Conservation (phyloP, 2,113 vertebrate species). For the Platanista minor region DNA sequence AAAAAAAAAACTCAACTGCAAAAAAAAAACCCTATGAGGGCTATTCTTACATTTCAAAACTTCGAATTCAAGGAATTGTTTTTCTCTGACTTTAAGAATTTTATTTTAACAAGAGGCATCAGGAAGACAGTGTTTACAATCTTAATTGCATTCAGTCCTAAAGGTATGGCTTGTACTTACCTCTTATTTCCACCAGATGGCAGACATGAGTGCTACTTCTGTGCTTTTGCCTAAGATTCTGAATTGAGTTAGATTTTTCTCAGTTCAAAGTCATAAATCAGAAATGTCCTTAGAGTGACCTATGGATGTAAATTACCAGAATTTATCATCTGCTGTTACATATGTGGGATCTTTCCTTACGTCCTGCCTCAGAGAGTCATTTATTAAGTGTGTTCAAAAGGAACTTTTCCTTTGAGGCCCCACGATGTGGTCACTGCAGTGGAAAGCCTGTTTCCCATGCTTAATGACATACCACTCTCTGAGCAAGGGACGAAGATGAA, state of each 20-base stretch:
- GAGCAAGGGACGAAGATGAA: slow-evolving; percentile 31
- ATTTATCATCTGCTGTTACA: slow-evolving; percentile 70
- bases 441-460: slow-evolving; percentile 49
- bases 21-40: background rate
- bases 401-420: slow-evolving; percentile 62
- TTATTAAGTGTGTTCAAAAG: slow-evolving; percentile 72
- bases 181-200: slow-evolving; percentile 73
- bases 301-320: slow-evolving; percentile 72
- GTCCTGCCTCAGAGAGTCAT: slow-evolving; percentile 68
- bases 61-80: background rate
- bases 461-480: slow-evolving; percentile 37
- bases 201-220: slow-evolving; percentile 65
- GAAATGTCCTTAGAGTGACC: slow-evolving; percentile 71
- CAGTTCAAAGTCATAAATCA: slow-evolving; percentile 66
- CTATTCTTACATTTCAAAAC: background rate
- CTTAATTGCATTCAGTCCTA: background rate
- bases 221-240: background rate
- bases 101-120: background rate
- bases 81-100: slow-evolving; percentile 1
- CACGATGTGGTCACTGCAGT: slow-evolving; percentile 47
- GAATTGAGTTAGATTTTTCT: slow-evolving; percentile 64
- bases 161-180: slow-evolving; percentile 33
- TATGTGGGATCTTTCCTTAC: slow-evolving; percentile 69
- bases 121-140: background rate
- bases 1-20: background rate